A percentile compares a stretch with the other conserved stretches of the same genome.
Conservation (phyloP, 2,797 vertebrate genomes). For the Amblyraja radiata region DNA sequence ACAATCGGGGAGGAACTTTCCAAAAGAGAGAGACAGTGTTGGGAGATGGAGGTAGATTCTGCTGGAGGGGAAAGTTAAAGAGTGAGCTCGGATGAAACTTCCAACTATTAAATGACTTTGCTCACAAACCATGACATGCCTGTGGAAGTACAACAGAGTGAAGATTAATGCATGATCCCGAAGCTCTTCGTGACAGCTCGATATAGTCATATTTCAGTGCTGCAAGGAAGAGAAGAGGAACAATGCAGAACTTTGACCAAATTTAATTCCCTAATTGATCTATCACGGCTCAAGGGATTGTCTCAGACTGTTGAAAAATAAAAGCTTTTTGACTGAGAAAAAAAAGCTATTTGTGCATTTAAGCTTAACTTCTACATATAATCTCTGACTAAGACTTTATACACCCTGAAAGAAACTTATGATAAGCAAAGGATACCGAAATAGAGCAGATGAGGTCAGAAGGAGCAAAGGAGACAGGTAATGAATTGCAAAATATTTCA, state of each 20-base stretch:
- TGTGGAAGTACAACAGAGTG: slow-evolving; percentile 24
- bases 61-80: slow-evolving; percentile 27
- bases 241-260: not conserved
- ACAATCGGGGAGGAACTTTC: not conserved
- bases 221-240: not conserved
- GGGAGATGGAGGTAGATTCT: not conserved
- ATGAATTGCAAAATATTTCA: slow-evolving; percentile 10
- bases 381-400: not conserved
- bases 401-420: no score
- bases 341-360: not conserved
- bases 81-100: slow-evolving; percentile 2
- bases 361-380: not conserved
- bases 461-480: not conserved
- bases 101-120: slow-evolving; percentile 32
- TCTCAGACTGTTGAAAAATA: not conserved
- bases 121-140: slow-evolving; percentile 33
- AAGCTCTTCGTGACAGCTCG: slow-evolving; percentile 8
- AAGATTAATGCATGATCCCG: slow-evolving; percentile 10
- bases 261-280: not conserved
- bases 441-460: not conserved
- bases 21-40: not conserved
- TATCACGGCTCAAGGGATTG: not conserved
- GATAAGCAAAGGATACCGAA: not conserved
- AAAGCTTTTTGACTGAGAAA: not conserved
- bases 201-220: not conserved